Percentiles rank a stretch among this genome's conserved stretches.
These are phyloP conservation scores for Barbus barbus DNA, from an alignment of 2,113 vertebrate species.

Conservation along the genomic window DNA sequence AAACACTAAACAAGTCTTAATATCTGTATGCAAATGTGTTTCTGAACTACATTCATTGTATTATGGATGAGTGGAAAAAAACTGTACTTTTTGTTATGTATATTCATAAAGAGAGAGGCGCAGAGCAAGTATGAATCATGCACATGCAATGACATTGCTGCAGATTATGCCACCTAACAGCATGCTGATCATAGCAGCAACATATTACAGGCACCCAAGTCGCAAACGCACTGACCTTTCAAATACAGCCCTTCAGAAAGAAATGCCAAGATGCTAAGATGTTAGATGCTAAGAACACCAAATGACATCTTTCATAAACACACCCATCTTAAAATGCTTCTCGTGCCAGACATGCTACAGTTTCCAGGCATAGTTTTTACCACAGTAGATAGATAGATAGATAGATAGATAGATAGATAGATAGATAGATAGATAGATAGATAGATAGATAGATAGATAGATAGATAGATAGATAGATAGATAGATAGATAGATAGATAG, in stretches of 20 bases:
- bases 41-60: background rate
- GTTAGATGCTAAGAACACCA: background rate
- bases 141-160: background rate
- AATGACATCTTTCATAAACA: background rate
- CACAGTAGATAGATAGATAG: background rate
- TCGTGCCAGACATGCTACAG: background rate
- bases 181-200: slow-evolving; percentile 25
- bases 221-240: background rate
- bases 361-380: background rate
- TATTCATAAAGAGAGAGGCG: background rate
- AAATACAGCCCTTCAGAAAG: slow-evolving; percentile 10
- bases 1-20: background rate
- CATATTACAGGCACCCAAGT: background rate
- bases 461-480: background rate
- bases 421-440: background rate
- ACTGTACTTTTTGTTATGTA: background rate
- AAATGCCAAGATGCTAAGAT: too few species aligned
- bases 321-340: slow-evolving; percentile 14
- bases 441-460: background rate
- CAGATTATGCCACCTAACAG: slow-evolving; percentile 5
- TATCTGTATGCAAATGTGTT: background rate
- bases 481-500: background rate
- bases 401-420: background rate
- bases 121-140: background rate
- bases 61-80: background rate